These are phyloP conservation scores for Cliona cf. orientalis DNA, from an alignment of 37 sponge, comb jelly and placozoan genomes.

Conservation along the genomic window DNA sequence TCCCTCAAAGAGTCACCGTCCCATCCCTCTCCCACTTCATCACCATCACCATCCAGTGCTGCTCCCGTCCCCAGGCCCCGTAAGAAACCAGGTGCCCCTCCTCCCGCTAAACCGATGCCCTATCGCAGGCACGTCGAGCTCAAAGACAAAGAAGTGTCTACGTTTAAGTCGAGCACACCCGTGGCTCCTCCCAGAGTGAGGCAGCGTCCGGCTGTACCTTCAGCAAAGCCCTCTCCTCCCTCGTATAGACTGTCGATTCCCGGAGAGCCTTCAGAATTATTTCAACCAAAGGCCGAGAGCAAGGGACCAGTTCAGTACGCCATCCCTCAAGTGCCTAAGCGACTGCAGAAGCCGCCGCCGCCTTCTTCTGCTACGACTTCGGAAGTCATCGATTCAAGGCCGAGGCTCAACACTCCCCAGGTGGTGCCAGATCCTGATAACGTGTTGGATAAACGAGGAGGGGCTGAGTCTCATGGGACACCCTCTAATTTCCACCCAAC, in stretches of 20 bases:
- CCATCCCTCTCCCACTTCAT: too few relatives aligned
- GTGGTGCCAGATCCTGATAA: neutral
- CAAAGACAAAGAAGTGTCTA: neutral
- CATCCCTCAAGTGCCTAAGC: neutral
- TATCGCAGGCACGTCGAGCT: slow-evolving; percentile 1
- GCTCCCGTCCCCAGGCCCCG: neutral
- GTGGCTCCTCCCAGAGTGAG: neutral
- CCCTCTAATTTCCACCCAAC: neutral
- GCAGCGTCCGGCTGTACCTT: neutral
- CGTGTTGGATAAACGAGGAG: neutral
- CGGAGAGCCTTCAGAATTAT: slow-evolving; percentile 12
- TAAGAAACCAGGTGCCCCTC: neutral
- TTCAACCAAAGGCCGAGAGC: neutral
- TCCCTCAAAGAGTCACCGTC: too few relatives aligned
- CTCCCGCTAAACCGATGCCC: slow-evolving; percentile 16
- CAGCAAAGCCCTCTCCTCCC: neutral
- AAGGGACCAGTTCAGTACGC: neutral
- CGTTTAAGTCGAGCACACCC: slow-evolving; percentile 8
- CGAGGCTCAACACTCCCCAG: slow-evolving; percentile 7
- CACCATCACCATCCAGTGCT: too few relatives aligned
- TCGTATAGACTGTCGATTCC: neutral
- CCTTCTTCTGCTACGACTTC: neutral
- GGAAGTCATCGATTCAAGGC: neutral
- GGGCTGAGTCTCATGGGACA: neutral
- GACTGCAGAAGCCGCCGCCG: neutral